These are phyloP conservation scores for Ectemnius continuus DNA, from an alignment of 2,888 invertebrate genomes.

Conservation along the genomic window DNA sequence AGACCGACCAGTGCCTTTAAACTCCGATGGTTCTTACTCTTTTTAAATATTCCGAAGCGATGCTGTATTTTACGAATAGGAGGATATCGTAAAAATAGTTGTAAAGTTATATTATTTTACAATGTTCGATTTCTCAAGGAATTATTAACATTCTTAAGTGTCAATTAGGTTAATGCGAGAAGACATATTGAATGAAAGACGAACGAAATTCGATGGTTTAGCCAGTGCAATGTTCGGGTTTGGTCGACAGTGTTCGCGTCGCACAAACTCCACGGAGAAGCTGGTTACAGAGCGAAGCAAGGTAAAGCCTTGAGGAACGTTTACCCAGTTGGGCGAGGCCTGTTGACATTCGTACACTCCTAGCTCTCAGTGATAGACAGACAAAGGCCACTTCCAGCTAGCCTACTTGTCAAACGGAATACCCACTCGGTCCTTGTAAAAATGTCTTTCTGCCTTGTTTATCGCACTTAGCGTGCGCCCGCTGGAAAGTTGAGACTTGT, in stretches of 20 bases:
- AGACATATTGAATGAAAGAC: too few relatives aligned
- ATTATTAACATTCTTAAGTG: too few relatives aligned
- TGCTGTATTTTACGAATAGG: too few relatives aligned
- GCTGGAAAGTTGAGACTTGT: not conserved
- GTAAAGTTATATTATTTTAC: too few relatives aligned
- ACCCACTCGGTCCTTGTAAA: conserved; percentile 25
- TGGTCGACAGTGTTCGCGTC: conserved; percentile 50
- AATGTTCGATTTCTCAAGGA: too few relatives aligned
- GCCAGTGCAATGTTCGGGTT: conserved; percentile 23
- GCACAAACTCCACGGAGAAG: conserved; percentile 53
- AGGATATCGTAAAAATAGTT: too few relatives aligned
- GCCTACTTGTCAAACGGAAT: conserved; percentile 48
- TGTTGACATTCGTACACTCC: conserved; percentile 62
- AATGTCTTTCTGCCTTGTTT: conserved; percentile 17
- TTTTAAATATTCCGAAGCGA: too few relatives aligned
- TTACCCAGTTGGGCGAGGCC: conserved; percentile 52
- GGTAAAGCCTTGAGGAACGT: conserved; percentile 60
- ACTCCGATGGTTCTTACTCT: too few relatives aligned
- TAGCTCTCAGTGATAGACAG: conserved; percentile 53
- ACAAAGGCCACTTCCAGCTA: conserved; percentile 39
- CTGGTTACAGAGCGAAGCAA: conserved; percentile 41
- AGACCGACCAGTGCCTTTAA: too few relatives aligned
- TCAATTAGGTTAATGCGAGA: too few relatives aligned
- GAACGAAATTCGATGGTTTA: conserved; percentile 23
- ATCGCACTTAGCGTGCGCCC: not conserved